phyloP scores from a whole-genome alignment of 64 coral and sea anemone species.

The Astreopora myriophthalma region DNA sequence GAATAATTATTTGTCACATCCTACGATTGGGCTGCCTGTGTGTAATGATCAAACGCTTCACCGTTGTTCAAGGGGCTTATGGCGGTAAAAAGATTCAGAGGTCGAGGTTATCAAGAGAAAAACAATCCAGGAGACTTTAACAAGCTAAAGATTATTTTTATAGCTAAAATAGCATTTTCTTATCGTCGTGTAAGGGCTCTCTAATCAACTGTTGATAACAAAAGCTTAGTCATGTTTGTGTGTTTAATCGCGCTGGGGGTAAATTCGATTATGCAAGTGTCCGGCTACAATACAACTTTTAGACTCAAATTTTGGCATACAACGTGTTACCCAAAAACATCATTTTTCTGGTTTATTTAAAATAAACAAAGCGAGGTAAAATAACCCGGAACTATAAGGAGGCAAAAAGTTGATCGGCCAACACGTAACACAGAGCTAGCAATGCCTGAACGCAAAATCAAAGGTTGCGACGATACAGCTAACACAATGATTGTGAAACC shows the following conservation, averaged over 20 bases:
- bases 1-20: no score
- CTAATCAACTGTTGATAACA: not conserved
- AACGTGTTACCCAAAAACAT: not conserved
- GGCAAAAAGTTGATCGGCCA: no score
- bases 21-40: no score
- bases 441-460: no score
- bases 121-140: constrained; percentile 1
- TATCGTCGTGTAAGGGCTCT: not conserved
- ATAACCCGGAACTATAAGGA: no score
- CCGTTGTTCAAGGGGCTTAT: no score
- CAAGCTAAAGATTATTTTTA: not conserved
- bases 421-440: no score
- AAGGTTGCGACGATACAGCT: no score
- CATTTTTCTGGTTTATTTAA: no score
- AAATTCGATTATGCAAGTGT: not conserved
- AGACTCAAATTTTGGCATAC: not conserved
- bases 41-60: no score
- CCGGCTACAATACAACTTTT: not conserved
- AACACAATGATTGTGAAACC: no score
- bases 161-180: not conserved
- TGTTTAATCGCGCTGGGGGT: not conserved
- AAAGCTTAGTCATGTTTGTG: not conserved
- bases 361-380: no score
- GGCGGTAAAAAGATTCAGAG: not conserved
- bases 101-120: constrained; percentile 8